A percentile compares a stretch with the other conserved stretches of the same genome.
Evolutionary conservation across 2,797 vertebrate genomes (phyloP).

Genomic region (Coilia nasus): DNA sequence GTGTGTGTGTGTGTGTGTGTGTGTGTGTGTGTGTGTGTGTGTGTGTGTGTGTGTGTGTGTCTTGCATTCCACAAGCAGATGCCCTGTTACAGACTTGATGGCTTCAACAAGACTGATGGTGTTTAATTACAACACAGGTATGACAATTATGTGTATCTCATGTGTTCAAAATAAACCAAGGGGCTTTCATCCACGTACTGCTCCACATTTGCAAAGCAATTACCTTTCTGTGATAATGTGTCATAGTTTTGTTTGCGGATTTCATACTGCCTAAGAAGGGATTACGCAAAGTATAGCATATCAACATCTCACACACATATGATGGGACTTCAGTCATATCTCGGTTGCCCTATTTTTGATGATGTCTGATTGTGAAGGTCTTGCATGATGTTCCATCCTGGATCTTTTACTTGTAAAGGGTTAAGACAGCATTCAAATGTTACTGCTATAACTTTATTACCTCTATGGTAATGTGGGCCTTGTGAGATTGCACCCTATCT

Average conservation of each 20-base stretch:
- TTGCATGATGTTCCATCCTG: background rate
- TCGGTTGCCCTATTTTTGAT: background rate
- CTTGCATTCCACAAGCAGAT: background rate
- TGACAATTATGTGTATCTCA: background rate
- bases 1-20: background rate
- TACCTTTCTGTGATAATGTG: background rate
- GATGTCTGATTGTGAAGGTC: background rate
- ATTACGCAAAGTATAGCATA: background rate
- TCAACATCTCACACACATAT: too few relatives aligned
- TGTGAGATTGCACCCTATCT: background rate
- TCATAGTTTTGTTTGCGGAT: background rate
- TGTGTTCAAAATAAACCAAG: background rate
- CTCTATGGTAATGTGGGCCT: conserved; percentile 14
- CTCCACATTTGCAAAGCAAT: background rate
- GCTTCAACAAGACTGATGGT: background rate
- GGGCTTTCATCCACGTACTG: background rate
- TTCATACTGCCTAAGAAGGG: background rate
- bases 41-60: background rate
- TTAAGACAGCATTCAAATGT: background rate
- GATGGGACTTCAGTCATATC: too few relatives aligned
- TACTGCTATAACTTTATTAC: conserved; percentile 5
- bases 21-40: conserved; percentile 7
- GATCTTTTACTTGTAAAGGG: background rate
- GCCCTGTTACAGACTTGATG: background rate
- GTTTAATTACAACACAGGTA: conserved; percentile 1